Conservation (phyloP, 2,888 invertebrate species). For the Dolomedes plantarius region DNA sequence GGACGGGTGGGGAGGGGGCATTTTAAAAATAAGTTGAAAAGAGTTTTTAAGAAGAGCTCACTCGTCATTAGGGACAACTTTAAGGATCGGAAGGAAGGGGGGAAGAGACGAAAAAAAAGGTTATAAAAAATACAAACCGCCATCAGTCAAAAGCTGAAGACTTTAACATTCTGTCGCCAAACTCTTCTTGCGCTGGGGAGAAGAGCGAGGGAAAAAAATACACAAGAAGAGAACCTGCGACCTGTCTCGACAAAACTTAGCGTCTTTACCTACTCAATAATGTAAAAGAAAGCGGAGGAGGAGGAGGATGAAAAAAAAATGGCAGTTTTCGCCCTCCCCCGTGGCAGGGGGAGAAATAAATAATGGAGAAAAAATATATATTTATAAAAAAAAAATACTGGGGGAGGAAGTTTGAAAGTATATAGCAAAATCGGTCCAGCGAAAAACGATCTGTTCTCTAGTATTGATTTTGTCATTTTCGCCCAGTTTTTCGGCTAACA, state of each 20-base stretch:
- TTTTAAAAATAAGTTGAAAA: background rate
- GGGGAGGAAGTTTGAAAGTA: conserved; percentile 47
- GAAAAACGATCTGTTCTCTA: conserved; percentile 68
- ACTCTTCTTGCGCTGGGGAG: conserved; percentile 44
- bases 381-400: conserved; percentile 36
- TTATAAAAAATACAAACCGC: conserved; percentile 40
- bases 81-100: conserved; percentile 31
- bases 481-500: conserved; percentile 67
- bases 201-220: conserved; percentile 1
- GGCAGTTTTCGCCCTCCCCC: conserved; percentile 8
- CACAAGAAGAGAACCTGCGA: conserved; percentile 15
- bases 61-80: conserved; percentile 63
- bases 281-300: conserved; percentile 50
- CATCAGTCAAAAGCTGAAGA: conserved; percentile 69
- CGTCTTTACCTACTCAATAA: conserved; percentile 69
- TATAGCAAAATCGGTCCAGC: conserved; percentile 58
- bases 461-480: conserved; percentile 72
- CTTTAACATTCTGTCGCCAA: conserved; percentile 69
- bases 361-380: conserved; percentile 35
- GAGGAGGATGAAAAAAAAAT: too few species aligned
- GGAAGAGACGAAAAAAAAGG: background rate
- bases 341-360: conserved; percentile 37
- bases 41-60: conserved; percentile 38
- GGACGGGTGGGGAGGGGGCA: conserved; percentile 2
- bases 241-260: conserved; percentile 66